Conservation (phyloP, 2,888 invertebrate species). For the Druceiella hillmani region DNA sequence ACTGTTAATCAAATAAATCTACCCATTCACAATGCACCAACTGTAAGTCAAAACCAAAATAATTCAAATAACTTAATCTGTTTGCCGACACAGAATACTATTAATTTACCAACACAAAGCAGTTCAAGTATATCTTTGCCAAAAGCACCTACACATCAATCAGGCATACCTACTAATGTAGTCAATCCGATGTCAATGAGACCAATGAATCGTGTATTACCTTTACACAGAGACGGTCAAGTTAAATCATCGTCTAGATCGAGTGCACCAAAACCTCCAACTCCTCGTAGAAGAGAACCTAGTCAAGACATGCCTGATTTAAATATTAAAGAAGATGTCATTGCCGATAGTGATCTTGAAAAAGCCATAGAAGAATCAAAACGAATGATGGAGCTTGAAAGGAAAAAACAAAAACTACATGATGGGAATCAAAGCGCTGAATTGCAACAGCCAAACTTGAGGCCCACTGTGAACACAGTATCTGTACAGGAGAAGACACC, state of each 20-base stretch:
- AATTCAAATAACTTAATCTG: conserved; percentile 41
- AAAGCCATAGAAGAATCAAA: conserved; percentile 49
- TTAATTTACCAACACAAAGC: conserved; percentile 46
- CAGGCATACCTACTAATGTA: conserved; percentile 63
- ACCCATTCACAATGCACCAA: conserved; percentile 38
- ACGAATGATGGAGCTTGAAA: conserved; percentile 46
- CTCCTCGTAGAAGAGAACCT: conserved; percentile 22
- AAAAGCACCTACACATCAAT: conserved; percentile 55
- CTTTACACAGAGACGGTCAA: conserved; percentile 65
- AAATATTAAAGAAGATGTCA: conserved; percentile 47
- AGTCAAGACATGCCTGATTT: conserved; percentile 49
- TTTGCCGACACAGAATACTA: conserved; percentile 41
- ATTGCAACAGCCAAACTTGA: no score
- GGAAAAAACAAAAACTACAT: conserved; percentile 33
- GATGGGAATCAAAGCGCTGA: no score
- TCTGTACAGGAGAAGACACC: no score
- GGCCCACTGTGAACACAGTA: no score
- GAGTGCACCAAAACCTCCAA: conserved; percentile 31
- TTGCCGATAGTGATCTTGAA: conserved; percentile 45
- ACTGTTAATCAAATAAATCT: conserved; percentile 40
- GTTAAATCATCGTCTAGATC: conserved; percentile 42
- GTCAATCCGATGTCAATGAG: conserved; percentile 63
- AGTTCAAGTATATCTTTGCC: conserved; percentile 56
- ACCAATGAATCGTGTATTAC: conserved; percentile 74
- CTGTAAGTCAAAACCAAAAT: conserved; percentile 37